phyloP scores from a whole-genome alignment of 2,888 invertebrate species.

The Cyrtodaria siliqua region DNA sequence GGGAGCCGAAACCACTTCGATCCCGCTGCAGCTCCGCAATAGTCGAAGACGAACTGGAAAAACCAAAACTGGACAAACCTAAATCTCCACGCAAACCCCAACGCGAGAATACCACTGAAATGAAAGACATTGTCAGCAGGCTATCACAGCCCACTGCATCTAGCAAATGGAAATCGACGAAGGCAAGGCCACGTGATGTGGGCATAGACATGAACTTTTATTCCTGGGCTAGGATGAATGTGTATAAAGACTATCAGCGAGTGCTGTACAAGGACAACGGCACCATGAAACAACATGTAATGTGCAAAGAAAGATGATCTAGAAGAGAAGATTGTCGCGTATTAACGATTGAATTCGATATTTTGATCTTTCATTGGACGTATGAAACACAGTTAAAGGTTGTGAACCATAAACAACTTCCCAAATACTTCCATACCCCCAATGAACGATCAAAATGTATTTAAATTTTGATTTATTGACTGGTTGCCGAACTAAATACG shows the following conservation, averaged over 20 bases:
- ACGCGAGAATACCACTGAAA: background rate
- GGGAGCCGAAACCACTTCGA: constrained; percentile 67
- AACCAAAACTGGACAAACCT: background rate
- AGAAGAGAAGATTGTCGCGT: no score
- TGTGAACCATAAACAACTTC: no score
- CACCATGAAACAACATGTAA: constrained; percentile 38
- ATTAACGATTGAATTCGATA: no score
- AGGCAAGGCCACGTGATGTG: constrained; percentile 57
- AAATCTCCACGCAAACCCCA: background rate
- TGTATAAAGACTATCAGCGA: constrained; percentile 68
- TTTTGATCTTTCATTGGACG: no score
- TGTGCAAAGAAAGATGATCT: constrained; percentile 30
- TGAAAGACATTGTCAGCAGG: constrained; percentile 38
- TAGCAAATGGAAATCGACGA: constrained; percentile 58
- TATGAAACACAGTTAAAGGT: no score
- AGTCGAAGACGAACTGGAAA: constrained; percentile 4
- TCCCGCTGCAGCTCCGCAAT: constrained; percentile 53
- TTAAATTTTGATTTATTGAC: no score
- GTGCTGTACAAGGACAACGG: constrained; percentile 66
- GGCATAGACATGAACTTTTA: constrained; percentile 69
- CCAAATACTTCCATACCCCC: no score
- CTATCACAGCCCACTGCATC: constrained; percentile 64
- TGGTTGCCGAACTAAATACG: no score
- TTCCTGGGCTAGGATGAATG: constrained; percentile 71
- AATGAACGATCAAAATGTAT: no score